These are phyloP conservation scores for Noctua janthina DNA, from an alignment of 2,888 invertebrate genomes.

Conservation along the genomic window DNA sequence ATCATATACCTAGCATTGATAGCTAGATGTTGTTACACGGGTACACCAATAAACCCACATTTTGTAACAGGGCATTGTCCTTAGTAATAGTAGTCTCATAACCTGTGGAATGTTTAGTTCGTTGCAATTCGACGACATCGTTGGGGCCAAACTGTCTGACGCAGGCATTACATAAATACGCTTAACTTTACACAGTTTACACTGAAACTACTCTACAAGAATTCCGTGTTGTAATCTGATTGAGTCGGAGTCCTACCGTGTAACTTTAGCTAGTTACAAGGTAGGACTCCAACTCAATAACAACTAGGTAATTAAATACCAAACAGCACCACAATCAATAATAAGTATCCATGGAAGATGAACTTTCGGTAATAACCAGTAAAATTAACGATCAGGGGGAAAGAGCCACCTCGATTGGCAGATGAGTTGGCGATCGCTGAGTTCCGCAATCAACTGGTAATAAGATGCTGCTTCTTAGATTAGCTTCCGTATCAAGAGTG, in stretches of 20 bases:
- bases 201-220: neutral
- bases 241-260: neutral
- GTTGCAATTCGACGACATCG: conserved; percentile 12
- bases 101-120: conserved; percentile 10
- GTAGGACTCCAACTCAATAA: too few relatives aligned
- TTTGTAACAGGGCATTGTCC: neutral
- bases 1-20: neutral
- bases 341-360: neutral
- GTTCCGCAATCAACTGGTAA: neutral
- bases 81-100: neutral
- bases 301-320: neutral
- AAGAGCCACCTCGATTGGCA: too few relatives aligned
- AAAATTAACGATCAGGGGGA: neutral
- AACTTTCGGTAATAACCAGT: neutral
- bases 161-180: conserved; percentile 24
- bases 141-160: conserved; percentile 32
- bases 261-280: too few relatives aligned
- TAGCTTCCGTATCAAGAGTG: neutral
- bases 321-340: neutral
- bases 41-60: neutral
- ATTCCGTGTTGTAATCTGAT: neutral
- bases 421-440: neutral
- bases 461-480: neutral
- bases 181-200: neutral
- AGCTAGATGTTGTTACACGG: neutral